Evolutionary conservation across 1,140 invertebrate genomes (phyloP), one percentile per base, ranked within the genome.

Genomic region (Drosophila erecta): DNA sequence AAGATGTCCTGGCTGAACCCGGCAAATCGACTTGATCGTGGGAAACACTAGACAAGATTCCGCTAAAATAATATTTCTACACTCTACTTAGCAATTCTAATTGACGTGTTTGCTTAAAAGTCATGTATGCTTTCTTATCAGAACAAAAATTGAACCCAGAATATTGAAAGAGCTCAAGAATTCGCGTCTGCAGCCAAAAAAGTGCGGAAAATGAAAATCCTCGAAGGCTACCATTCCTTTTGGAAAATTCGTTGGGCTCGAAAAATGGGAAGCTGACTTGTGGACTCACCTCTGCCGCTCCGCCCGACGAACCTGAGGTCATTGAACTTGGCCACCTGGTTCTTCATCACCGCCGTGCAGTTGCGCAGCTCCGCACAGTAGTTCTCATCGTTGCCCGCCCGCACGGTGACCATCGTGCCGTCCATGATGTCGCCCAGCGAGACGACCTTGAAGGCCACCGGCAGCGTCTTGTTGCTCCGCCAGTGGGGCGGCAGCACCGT

Each of bases 361-460:
- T 99, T 99, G 79, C 98, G 93, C 69, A 99, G 93, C 92, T 99
- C 98, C 5, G 97, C 98, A 92, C 97, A 98, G 91, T 96, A 98
- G 93, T 99, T 99, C 92, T 99, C 98, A 91, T 99, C 98, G 92
- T 99, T 99, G 15, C 98, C 98, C 4, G 98, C 98, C n/a, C 90
- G 93, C 10, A 99, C 96, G 2, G 97, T 98, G 50, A 99, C 98
- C 90, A 98, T 94, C 14, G 98, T 99, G 2, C 98, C 98, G 92
- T 99, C 98, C 71, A 96, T 96, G 4, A 99, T 95, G 75, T 98
- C 97, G 8, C 97, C 97, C 17, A 99, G 93, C 2, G 97, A 96
- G 35, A 92, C 92, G n/a, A 98, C 96, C 93, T 97, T 97, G 93
- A 99, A 99, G 35, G 97, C 97, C 56, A 97, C 96, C 12, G 98